These are phyloP conservation scores for Scalopus aquaticus DNA, from an alignment of 2,113 vertebrate genomes.

Conservation along the genomic window DNA sequence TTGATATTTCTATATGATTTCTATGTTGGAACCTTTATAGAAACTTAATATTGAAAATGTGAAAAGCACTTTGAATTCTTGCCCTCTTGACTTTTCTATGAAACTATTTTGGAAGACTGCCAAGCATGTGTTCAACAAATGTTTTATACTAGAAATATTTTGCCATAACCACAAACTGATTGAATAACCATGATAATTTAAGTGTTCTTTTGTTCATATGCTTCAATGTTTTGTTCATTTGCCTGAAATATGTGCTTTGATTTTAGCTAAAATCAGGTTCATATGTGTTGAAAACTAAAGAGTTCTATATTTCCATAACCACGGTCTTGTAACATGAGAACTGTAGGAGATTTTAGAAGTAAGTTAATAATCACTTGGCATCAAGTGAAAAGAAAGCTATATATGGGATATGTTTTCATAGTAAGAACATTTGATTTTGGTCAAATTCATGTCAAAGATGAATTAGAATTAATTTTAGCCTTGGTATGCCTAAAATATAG, in stretches of 20 bases:
- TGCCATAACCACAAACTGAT: slow-evolving; percentile 73
- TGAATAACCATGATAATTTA: slow-evolving; percentile 76
- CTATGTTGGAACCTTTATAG: neutral
- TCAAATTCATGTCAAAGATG: slow-evolving; percentile 56
- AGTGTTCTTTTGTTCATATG: slow-evolving; percentile 81
- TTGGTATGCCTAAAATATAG: slow-evolving; percentile 43
- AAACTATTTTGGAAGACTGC: slow-evolving; percentile 78
- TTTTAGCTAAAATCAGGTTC: slow-evolving; percentile 80
- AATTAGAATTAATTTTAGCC: slow-evolving; percentile 61
- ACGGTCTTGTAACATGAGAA: slow-evolving; percentile 74
- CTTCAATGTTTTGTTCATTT: slow-evolving; percentile 73
- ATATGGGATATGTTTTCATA: slow-evolving; percentile 71
- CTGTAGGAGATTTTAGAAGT: slow-evolving; percentile 66
- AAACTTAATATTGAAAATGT: slow-evolving; percentile 29
- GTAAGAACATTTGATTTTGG: slow-evolving; percentile 76
- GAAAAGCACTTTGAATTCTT: slow-evolving; percentile 54
- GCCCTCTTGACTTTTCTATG: slow-evolving; percentile 67
- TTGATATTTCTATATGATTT: neutral
- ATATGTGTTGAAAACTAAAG: slow-evolving; percentile 76
- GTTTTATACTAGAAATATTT: slow-evolving; percentile 79
- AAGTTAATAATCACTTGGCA: slow-evolving; percentile 69
- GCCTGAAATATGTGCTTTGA: slow-evolving; percentile 76
- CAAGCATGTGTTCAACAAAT: slow-evolving; percentile 83
- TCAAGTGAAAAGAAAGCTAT: slow-evolving; percentile 67
- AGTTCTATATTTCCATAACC: slow-evolving; percentile 25